A percentile compares a stretch with the other conserved stretches of the same genome.
These are phyloP conservation scores for Chelonia mydas DNA, from an alignment of 2,797 vertebrate species.

Conservation along the genomic window DNA sequence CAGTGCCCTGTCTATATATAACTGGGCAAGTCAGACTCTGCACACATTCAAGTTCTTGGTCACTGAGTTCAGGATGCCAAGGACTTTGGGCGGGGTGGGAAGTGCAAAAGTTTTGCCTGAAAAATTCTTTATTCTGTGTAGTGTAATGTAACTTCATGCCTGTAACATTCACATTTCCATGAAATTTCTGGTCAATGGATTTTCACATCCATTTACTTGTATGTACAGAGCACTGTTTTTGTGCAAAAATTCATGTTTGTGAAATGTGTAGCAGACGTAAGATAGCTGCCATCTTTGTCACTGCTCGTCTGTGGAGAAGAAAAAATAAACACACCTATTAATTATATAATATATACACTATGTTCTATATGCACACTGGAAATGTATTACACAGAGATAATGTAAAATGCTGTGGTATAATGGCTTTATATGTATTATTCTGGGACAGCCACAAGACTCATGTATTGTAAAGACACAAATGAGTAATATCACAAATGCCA, in stretches of 20 bases:
- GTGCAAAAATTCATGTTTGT: neutral
- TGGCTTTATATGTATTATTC: neutral
- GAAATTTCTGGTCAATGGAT: neutral
- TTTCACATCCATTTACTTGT: neutral
- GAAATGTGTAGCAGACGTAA: neutral
- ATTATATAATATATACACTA: neutral
- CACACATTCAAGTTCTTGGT: neutral
- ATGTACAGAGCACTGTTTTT: neutral
- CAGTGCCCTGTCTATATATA: neutral
- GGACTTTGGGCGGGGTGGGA: neutral
- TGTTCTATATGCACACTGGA: neutral
- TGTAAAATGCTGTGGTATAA: neutral
- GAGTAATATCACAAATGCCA: neutral
- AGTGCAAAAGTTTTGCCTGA: too few relatives aligned
- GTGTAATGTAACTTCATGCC: neutral
- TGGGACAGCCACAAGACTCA: neutral
- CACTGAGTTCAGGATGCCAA: conserved; percentile 18
- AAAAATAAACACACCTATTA: neutral
- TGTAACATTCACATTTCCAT: neutral
- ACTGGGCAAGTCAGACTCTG: neutral
- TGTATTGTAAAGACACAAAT: neutral
- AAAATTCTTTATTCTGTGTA: too few relatives aligned
- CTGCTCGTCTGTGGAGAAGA: neutral
- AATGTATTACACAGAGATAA: neutral
- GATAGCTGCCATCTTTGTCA: neutral